Base-by-base conservation (phyloP, 2,797 vertebrate species). In the Gouania willdenowi region DNA sequence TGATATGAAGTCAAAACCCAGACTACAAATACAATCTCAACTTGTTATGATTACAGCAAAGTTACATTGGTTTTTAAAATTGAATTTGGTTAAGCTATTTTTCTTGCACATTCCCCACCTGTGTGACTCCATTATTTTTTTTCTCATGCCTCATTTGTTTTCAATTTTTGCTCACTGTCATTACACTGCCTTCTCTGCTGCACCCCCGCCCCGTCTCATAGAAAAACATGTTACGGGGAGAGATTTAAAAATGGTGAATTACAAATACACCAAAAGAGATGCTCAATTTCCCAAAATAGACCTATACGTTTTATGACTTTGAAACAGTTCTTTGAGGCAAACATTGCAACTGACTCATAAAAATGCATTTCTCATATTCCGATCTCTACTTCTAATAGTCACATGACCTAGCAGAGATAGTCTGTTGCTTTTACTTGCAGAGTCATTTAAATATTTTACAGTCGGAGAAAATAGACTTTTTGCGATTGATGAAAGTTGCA, bases 211-310 rank as follows among this genome's bases (percentile, higher is more conserved):
- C 20, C 33, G 24, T 38, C 33, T 19, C 25, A 39, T 26, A 32
- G 46, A 16, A 33, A n/a, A n/a, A 43, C 46, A 18, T 50, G 24
- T 29, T 41, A 8, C 23, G 55, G 40, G 41, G 48, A 41, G 48
- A 55, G 37, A 38, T 48, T 25, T 40, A 4, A 25, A 47, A 31
- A 13, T 30, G 14, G 6, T 20, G 29, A 43, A 44, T 28, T 25
- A 27, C 22, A 55, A 56, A 42, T 25, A n/a, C 16, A 14, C 11
- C 27, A 30, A 35, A 27, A n/a, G n/a, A n/a, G n/a, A n/a, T n/a
- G n/a, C n/a, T n/a, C n/a, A n/a, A n/a, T n/a, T n/a, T n/a, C n/a
- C n/a, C n/a, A n/a, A n/a, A n/a, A n/a, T n/a, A n/a, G n/a, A n/a
- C n/a, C n/a, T n/a, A n/a, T n/a, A n/a, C n/a, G n/a, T n/a, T n/a